A percentile compares a stretch with the other conserved stretches of the same genome.
phyloP scores from a whole-genome alignment of 2,113 vertebrate species.

The mouse (Mus musculus) region DNA sequence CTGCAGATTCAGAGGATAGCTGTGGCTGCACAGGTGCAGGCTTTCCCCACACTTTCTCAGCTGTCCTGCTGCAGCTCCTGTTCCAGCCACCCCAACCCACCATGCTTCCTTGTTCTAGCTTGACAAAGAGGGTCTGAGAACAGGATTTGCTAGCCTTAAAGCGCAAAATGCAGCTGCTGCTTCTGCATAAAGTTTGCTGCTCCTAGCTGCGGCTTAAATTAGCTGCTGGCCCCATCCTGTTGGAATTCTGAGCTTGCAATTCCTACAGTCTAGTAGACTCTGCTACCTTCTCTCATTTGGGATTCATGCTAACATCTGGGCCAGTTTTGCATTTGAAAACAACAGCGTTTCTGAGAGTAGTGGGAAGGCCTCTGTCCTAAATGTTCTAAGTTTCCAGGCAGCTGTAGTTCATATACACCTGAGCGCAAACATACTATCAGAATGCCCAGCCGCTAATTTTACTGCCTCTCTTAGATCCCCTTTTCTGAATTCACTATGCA shows the following conservation, averaged over 20 bases:
- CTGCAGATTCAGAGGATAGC: neutral
- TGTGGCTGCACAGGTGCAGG: neutral
- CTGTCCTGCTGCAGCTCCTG: neutral
- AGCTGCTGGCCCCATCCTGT: neutral
- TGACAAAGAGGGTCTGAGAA: neutral
- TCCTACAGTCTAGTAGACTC: neutral
- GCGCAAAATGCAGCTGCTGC: neutral
- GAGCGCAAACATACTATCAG: neutral
- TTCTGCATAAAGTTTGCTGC: neutral
- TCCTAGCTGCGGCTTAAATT: neutral
- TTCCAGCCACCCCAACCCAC: neutral
- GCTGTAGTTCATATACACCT: neutral
- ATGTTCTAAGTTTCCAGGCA: neutral
- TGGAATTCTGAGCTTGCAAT: neutral
- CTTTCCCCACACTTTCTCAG: neutral
- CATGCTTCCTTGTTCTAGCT: neutral
- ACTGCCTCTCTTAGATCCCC: neutral
- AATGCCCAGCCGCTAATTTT: neutral
- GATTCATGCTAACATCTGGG: neutral
- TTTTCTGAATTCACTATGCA: neutral
- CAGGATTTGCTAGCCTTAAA: neutral
- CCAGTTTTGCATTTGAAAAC: neutral
- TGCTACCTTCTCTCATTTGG: neutral
- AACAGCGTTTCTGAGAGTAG: neutral
- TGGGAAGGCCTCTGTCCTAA: neutral